A percentile compares a stretch with the other conserved stretches of the same genome.
phyloP scores from a whole-genome alignment of 2,113 vertebrate genomes.

The Emydocephalus ijimae region DNA sequence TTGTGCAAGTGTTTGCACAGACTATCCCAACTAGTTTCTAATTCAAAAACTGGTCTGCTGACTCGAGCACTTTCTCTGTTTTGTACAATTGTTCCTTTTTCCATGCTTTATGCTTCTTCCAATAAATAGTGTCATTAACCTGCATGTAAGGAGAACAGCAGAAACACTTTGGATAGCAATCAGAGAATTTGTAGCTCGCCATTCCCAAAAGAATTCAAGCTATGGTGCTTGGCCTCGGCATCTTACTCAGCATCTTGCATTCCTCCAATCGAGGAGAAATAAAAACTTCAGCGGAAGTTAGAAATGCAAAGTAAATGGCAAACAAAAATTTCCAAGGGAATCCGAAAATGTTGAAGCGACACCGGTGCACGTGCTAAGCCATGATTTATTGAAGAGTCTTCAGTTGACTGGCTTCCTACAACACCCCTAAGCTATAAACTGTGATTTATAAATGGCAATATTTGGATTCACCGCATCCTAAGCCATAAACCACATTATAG shows the following conservation, averaged over 20 bases:
- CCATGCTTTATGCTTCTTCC: not conserved
- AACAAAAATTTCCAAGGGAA: not conserved
- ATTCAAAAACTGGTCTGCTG: not conserved
- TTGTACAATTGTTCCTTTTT: not conserved
- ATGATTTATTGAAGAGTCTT: not conserved
- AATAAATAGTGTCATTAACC: conserved; percentile 11
- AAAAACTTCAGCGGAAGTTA: not conserved
- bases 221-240: not conserved
- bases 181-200: not conserved
- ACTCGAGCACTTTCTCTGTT: not conserved
- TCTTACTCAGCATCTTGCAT: not conserved
- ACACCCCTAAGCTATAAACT: not conserved
- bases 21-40: not conserved
- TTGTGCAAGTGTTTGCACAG: not conserved
- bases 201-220: not conserved
- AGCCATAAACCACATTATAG: not conserved
- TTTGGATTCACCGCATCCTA: not conserved
- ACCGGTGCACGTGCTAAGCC: not conserved
- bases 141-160: not conserved
- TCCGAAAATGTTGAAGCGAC: not conserved
- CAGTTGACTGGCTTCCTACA: not conserved
- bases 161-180: not conserved
- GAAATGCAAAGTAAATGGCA: not conserved
- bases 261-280: not conserved
- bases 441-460: not conserved